phyloP scores from a whole-genome alignment of 2,797 vertebrate species.

The Hoplostethus mediterraneus region DNA sequence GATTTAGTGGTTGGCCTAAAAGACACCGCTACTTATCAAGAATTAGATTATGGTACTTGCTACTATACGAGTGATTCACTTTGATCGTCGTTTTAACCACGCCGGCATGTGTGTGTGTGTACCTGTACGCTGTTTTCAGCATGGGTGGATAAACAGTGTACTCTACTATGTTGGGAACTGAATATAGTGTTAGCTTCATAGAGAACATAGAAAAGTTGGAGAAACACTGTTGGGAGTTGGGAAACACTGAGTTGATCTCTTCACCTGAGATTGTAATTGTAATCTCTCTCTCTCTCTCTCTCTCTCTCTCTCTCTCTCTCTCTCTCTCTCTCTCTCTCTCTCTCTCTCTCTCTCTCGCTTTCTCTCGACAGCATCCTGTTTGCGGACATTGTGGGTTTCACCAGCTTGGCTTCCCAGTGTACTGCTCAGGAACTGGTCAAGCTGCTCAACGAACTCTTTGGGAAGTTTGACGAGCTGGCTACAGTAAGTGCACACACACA shows the following conservation, averaged over 20 bases:
- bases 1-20: slow-evolving; percentile 63
- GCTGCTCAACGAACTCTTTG: slow-evolving; percentile 97
- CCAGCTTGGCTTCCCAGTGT: slow-evolving; percentile 96
- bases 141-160: no score
- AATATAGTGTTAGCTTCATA: neutral
- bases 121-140: slow-evolving; percentile 23
- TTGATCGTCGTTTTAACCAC: slow-evolving; percentile 53
- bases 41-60: slow-evolving; percentile 54
- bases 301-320: neutral
- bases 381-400: slow-evolving; percentile 98
- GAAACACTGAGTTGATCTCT: neutral
- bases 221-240: slow-evolving; percentile 18
- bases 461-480: slow-evolving; percentile 96
- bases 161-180: no score
- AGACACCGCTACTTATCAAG: slow-evolving; percentile 51
- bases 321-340: neutral
- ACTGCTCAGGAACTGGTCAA: slow-evolving; percentile 98
- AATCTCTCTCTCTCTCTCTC: no score
- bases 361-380: slow-evolving; percentile 92
- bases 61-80: slow-evolving; percentile 28
- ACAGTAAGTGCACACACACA: slow-evolving; percentile 87
- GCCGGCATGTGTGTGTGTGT: slow-evolving; percentile 2
- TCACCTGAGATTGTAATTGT: no score
- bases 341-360: slow-evolving; percentile 10
- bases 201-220: neutral